A percentile compares a stretch with the other conserved stretches of the same genome.
phyloP scores from a whole-genome alignment of 2,797 vertebrate species.

The Gymnothorax javanicus region DNA sequence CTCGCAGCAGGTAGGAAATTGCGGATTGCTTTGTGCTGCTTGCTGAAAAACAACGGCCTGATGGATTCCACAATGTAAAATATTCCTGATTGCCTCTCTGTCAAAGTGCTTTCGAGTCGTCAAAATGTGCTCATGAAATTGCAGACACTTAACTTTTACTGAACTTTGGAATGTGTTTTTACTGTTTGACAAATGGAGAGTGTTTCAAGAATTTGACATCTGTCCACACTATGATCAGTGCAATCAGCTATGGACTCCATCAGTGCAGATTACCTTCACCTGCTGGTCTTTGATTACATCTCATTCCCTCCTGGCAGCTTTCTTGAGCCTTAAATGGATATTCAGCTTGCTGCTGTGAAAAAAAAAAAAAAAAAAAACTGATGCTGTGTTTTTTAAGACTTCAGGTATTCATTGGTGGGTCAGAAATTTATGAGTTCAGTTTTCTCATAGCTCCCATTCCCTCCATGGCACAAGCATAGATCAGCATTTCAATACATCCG shows the following conservation, averaged over 20 bases:
- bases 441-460: background rate
- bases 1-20: conserved; percentile 11
- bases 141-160: background rate
- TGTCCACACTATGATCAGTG: background rate
- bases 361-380: no score
- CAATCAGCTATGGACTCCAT: conserved; percentile 8
- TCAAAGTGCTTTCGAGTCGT: background rate
- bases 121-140: background rate
- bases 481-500: background rate
- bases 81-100: background rate
- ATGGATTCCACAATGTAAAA: background rate
- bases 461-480: background rate
- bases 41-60: background rate
- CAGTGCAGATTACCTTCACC: background rate
- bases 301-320: background rate
- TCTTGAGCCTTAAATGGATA: background rate
- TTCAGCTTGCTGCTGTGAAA: background rate
- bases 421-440: background rate
- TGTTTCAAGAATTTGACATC: background rate
- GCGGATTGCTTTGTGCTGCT: background rate
- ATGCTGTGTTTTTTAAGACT: background rate
- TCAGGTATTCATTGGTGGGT: background rate
- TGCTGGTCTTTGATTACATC: background rate
- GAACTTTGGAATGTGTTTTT: conserved; percentile 1
- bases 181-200: background rate